These are phyloP conservation scores for Rhyacophila evoluta DNA, from an alignment of 2,888 invertebrate species.

Conservation along the genomic window DNA sequence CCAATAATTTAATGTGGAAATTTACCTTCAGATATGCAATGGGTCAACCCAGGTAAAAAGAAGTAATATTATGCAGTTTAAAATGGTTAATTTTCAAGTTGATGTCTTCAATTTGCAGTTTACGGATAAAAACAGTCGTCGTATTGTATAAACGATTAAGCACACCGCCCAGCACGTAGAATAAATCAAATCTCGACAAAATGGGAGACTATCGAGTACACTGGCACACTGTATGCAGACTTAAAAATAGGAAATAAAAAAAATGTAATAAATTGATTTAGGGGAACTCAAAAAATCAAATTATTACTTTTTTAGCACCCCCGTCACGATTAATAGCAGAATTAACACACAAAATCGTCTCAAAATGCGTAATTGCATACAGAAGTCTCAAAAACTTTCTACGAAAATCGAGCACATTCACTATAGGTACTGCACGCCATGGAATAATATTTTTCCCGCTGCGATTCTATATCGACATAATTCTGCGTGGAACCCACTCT, in stretches of 20 bases:
- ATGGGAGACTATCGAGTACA: constrained; percentile 39
- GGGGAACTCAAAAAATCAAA: constrained; percentile 30
- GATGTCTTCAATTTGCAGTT: not conserved
- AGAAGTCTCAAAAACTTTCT: constrained; percentile 42
- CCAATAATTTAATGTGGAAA: not conserved
- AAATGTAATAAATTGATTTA: constrained; percentile 30
- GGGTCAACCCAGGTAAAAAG: not conserved
- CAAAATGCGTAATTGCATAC: constrained; percentile 11
- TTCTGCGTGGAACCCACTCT: not conserved
- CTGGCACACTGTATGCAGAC: not conserved
- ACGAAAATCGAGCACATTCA: constrained; percentile 39
- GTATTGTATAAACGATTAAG: not conserved
- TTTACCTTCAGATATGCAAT: not conserved
- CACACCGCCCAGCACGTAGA: constrained; percentile 29
- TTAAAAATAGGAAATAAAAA: constrained; percentile 44
- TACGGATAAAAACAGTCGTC: not conserved
- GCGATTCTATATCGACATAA: constrained; percentile 34
- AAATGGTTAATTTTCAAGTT: not conserved
- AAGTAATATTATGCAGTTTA: not conserved
- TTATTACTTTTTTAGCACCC: constrained; percentile 32
- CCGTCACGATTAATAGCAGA: not conserved
- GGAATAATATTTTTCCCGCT: constrained; percentile 33
- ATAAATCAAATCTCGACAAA: constrained; percentile 36
- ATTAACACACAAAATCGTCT: constrained; percentile 7
- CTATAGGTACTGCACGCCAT: constrained; percentile 45